Evolutionary conservation across 1,140 invertebrate species (phyloP).

Genomic region (Mycetomoellerius zeteki): DNA sequence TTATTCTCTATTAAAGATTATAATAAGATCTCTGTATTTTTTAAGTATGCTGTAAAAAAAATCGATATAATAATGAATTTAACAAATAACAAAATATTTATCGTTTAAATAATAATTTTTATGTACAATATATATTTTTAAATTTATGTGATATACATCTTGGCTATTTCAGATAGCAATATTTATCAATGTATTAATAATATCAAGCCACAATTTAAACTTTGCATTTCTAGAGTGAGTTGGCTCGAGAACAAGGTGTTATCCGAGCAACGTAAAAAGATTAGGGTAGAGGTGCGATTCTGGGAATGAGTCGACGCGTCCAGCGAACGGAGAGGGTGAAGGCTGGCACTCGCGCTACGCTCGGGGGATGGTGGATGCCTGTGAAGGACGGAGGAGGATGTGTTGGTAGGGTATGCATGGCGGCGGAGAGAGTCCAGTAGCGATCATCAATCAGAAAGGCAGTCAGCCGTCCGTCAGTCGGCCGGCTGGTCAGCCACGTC

Average conservation of each 20-base stretch:
- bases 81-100: neutral
- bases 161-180: neutral
- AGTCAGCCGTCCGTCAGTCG: slow-evolving; percentile 85
- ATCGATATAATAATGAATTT: neutral
- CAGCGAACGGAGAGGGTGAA: slow-evolving; percentile 65
- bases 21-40: neutral
- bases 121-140: neutral
- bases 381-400: slow-evolving; percentile 75
- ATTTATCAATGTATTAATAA: neutral
- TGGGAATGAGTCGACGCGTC: slow-evolving; percentile 70
- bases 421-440: slow-evolving; percentile 85
- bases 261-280: slow-evolving; percentile 63
- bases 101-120: neutral
- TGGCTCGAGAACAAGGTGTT: slow-evolving; percentile 66
- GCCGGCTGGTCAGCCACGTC: slow-evolving; percentile 80
- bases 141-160: neutral
- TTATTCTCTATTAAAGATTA: slow-evolving; percentile 7
- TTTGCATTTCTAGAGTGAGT: slow-evolving; percentile 12
- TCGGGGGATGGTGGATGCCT: slow-evolving; percentile 61
- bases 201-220: slow-evolving; percentile 14
- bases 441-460: slow-evolving; percentile 86
- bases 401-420: slow-evolving; percentile 81
- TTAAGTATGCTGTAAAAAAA: neutral
- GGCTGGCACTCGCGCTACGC: slow-evolving; percentile 54
- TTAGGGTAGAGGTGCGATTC: slow-evolving; percentile 74